Conservation (phyloP, 1,140 invertebrate genomes). For the Sminthurides bifidus region DNA sequence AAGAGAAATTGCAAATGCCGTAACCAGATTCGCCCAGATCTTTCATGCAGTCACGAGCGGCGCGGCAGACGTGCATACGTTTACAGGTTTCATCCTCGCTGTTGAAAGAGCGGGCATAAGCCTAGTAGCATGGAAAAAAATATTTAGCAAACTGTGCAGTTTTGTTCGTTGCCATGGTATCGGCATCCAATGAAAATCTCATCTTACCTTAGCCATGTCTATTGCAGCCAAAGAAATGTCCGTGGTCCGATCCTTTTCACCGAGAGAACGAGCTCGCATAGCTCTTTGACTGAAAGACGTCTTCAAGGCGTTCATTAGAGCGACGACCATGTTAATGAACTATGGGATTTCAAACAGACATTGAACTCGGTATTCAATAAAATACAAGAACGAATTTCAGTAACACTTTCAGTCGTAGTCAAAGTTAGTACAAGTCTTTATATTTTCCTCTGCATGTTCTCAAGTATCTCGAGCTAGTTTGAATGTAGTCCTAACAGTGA, state of each 20-base stretch:
- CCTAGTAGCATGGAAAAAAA: conserved; percentile 38
- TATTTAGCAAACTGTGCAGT: background rate
- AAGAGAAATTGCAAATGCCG: conserved; percentile 80
- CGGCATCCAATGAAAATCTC: background rate
- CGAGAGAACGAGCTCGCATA: conserved; percentile 61
- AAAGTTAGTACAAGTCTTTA: background rate
- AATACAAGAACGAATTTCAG: background rate
- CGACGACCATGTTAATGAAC: conserved; percentile 83
- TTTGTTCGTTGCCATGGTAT: background rate
- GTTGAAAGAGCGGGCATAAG: conserved; percentile 69
- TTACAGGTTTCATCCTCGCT: conserved; percentile 66
- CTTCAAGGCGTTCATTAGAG: conserved; percentile 75
- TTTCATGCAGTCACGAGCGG: conserved; percentile 69
- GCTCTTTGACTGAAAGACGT: conserved; percentile 83
- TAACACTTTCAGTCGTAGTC: background rate
- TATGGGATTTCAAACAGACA: conserved; percentile 42
- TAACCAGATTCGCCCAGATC: conserved; percentile 53
- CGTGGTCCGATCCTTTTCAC: conserved; percentile 68
- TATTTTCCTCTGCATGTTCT: background rate
- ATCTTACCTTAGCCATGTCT: conserved; percentile 61
- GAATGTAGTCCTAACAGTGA: too few species aligned
- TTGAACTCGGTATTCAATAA: background rate
- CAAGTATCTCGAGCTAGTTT: too few species aligned
- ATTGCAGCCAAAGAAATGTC: conserved; percentile 73
- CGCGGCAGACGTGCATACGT: conserved; percentile 73